phyloP scores from a whole-genome alignment of 2,888 invertebrate genomes.

The Dilophus febrilis region DNA sequence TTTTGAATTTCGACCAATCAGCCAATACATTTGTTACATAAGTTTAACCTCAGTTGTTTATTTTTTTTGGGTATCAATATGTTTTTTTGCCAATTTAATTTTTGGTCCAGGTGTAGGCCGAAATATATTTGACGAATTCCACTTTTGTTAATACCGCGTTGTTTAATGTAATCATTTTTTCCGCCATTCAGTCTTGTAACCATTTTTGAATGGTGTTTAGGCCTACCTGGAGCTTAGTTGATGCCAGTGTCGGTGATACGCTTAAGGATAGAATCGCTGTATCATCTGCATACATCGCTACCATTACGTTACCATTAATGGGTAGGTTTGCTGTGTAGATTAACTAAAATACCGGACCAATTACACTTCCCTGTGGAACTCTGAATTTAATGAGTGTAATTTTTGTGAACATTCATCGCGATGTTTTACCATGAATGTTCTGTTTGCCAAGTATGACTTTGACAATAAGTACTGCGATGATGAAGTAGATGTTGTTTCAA shows the following conservation, averaged over 20 bases:
- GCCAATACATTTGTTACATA: not conserved
- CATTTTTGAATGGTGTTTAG: constrained; percentile 10
- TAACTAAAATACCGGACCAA: constrained; percentile 9
- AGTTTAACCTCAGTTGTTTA: too few relatives aligned
- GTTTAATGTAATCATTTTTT: constrained; percentile 9
- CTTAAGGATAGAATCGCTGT: constrained; percentile 8
- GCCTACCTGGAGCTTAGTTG: constrained; percentile 11
- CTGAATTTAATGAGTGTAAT: constrained; percentile 5
- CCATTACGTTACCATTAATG: constrained; percentile 3
- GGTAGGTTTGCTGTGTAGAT: constrained; percentile 11
- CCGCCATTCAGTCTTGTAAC: constrained; percentile 12
- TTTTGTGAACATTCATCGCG: too few relatives aligned
- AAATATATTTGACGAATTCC: not conserved
- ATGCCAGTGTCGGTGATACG: constrained; percentile 9
- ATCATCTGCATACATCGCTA: constrained; percentile 10
- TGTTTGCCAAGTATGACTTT: constrained; percentile 3
- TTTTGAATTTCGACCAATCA: not conserved
- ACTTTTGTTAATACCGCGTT: too few relatives aligned
- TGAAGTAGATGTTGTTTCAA: not conserved
- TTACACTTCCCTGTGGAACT: constrained; percentile 12
- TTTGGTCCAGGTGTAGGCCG: too few relatives aligned
- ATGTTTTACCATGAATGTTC: too few relatives aligned
- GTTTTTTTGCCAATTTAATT: not conserved
- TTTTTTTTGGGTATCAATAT: not conserved
- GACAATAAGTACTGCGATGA: not conserved